Conservation (phyloP, 2,797 vertebrate species). For the Eupleurogrammus muticus region DNA sequence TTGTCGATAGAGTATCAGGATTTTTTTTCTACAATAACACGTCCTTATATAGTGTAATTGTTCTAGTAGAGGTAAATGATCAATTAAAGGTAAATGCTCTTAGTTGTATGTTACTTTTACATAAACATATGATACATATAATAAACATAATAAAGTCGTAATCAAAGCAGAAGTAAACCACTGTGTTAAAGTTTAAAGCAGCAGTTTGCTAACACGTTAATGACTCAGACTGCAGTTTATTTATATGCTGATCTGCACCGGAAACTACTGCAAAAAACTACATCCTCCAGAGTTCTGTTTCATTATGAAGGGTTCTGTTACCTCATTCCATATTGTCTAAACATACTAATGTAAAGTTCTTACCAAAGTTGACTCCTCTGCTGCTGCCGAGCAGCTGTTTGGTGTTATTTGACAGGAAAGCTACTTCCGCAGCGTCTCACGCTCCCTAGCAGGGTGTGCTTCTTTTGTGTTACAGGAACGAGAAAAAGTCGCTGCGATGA, state of each 20-base stretch:
- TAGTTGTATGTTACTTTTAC: no score
- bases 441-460: neutral
- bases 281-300: neutral
- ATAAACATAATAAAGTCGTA: neutral
- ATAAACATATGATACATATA: neutral
- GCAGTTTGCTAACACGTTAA: neutral
- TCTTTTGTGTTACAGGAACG: rapidly evolving
- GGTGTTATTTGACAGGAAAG: conserved; percentile 7
- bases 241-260: neutral
- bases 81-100: no score
- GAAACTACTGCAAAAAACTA: neutral
- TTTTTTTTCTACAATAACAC: no score
- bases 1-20: no score
- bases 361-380: conserved; percentile 36
- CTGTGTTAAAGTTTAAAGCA: neutral
- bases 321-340: no score
- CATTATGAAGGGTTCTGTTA: neutral
- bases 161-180: no score
- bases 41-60: no score
- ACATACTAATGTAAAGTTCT: conserved; percentile 1
- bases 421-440: conserved; percentile 57
- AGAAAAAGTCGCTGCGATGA: neutral
- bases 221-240: neutral
- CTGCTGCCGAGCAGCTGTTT: conserved; percentile 11
- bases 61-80: no score